Percentiles rank a stretch among this genome's conserved stretches.
These are phyloP conservation scores for Acanthosepion pharaonis DNA, from an alignment of 2,888 invertebrate genomes.

Conservation along the genomic window DNA sequence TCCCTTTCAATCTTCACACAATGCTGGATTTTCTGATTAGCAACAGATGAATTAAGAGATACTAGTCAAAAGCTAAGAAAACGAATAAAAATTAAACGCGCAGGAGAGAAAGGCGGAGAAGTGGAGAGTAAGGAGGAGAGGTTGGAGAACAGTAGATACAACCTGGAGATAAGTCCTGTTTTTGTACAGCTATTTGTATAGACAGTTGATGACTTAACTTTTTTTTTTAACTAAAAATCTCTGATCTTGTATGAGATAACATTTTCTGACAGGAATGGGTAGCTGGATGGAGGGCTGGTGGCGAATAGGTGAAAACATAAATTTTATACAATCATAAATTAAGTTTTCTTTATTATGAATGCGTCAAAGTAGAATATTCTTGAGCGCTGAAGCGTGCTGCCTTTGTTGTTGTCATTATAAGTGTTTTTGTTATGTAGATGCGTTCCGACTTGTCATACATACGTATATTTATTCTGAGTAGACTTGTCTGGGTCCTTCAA, in stretches of 20 bases:
- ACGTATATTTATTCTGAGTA: not conserved
- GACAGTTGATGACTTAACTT: not conserved
- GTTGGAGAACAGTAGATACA: not conserved
- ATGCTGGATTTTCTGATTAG: not conserved
- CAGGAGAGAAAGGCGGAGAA: not conserved
- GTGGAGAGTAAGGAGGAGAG: not conserved
- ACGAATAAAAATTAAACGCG: not conserved
- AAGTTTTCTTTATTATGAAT: not conserved
- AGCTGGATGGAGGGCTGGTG: not conserved
- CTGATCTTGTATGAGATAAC: not conserved
- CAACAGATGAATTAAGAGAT: conserved; percentile 33
- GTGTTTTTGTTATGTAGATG: not conserved
- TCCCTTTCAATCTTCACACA: not conserved
- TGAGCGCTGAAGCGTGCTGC: not conserved
- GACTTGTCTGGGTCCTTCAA: not conserved
- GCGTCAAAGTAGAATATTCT: not conserved
- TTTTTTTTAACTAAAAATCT: not conserved
- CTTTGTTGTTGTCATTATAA: not conserved
- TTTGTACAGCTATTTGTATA: not conserved
- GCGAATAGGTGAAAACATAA: not conserved
- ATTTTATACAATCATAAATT: conserved; percentile 33
- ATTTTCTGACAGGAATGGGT: not conserved
- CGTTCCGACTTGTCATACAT: not conserved
- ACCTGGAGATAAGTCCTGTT: not conserved
- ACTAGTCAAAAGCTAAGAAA: not conserved